Evolutionary conservation across 2,888 invertebrate genomes (phyloP).

Genomic region (Strigamia transsilvanica): DNA sequence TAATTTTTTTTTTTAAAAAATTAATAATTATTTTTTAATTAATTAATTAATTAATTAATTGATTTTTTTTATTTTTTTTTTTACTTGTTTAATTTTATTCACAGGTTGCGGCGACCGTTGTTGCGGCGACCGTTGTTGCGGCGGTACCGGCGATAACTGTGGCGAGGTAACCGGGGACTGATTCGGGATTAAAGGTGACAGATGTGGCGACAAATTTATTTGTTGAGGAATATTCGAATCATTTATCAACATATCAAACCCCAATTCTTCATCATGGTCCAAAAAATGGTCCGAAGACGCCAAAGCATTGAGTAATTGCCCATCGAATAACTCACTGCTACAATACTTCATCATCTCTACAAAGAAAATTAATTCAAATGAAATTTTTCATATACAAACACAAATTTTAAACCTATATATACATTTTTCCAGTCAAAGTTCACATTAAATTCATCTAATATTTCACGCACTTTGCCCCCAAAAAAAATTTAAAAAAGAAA

Average conservation of each 20-base stretch:
- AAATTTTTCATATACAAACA: not conserved
- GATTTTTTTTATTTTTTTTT: not conserved
- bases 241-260: constrained; percentile 46
- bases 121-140: constrained; percentile 32
- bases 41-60: not conserved
- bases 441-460: not conserved
- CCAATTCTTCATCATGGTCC: constrained; percentile 52
- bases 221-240: not conserved
- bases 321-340: constrained; percentile 55
- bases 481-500: not conserved
- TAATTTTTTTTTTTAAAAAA: constrained; percentile 35
- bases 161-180: constrained; percentile 53
- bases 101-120: constrained; percentile 48
- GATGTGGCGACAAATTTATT: constrained; percentile 51
- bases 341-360: constrained; percentile 55
- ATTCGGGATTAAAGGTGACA: not conserved
- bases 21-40: no score
- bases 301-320: constrained; percentile 52
- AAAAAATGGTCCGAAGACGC: constrained; percentile 51
- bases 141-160: constrained; percentile 48
- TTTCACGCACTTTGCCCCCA: not conserved
- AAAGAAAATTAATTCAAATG: constrained; percentile 32
- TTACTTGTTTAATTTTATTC: constrained; percentile 30
- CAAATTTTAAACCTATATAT: not conserved
- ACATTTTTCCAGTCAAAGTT: not conserved